Percentiles rank a stretch among this genome's conserved stretches.
Evolutionary conservation across 2,113 vertebrate genomes (phyloP).

Genomic region (Pholis gunnellus): DNA sequence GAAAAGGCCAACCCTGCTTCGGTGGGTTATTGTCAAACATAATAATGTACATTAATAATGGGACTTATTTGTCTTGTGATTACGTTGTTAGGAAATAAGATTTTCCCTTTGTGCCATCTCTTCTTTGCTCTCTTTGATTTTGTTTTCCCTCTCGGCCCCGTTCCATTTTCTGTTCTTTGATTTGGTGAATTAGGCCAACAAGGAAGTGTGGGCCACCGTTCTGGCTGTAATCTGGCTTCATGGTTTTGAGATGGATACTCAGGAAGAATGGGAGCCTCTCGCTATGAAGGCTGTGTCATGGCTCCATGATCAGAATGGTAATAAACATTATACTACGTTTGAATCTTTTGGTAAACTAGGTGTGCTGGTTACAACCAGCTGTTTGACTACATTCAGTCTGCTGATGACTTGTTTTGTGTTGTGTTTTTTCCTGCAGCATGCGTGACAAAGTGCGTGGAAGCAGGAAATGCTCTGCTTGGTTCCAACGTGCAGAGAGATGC

Average conservation of each 20-base stretch:
- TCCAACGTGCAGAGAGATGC: constrained; percentile 53
- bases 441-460: constrained; percentile 67
- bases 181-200: constrained; percentile 63
- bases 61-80: neutral
- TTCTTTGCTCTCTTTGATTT: neutral
- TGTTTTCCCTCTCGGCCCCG: too few relatives aligned
- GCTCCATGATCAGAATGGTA: constrained; percentile 80
- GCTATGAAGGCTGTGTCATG: constrained; percentile 82
- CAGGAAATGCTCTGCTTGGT: constrained; percentile 66
- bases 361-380: neutral
- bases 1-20: constrained; percentile 53
- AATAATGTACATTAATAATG: too few relatives aligned
- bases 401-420: neutral
- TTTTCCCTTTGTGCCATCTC: neutral
- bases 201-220: constrained; percentile 85
- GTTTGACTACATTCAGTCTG: neutral
- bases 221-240: constrained; percentile 88
- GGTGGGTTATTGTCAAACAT: constrained; percentile 61
- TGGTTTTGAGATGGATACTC: constrained; percentile 67
- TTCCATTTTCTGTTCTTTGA: neutral
- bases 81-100: too few relatives aligned
- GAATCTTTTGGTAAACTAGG: neutral
- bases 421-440: constrained; percentile 34
- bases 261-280: constrained; percentile 84
- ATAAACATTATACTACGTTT: neutral